These are phyloP conservation scores for Pseudomyrmex gracilis DNA, from an alignment of 1,140 invertebrate genomes.

Conservation along the genomic window DNA sequence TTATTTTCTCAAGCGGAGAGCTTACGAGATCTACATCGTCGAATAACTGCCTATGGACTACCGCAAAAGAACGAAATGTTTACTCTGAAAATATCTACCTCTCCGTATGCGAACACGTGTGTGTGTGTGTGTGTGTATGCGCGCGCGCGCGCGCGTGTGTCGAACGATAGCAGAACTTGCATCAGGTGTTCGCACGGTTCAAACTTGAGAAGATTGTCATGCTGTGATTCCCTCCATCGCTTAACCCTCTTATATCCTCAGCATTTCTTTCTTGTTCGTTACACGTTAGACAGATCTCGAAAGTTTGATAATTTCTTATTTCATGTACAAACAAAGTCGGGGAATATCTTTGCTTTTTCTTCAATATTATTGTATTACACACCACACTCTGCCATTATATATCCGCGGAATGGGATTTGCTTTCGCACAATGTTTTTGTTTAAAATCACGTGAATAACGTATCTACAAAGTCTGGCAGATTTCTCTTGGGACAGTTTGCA, in stretches of 20 bases:
- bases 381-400: too few relatives aligned
- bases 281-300: conserved; percentile 8
- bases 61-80: conserved; percentile 54
- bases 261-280: background rate
- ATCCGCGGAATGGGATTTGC: background rate
- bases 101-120: conserved; percentile 14
- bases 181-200: conserved; percentile 45
- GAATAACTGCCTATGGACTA: conserved; percentile 51
- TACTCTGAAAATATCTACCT: conserved; percentile 64
- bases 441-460: conserved; percentile 34
- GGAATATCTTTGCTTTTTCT: background rate
- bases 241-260: background rate
- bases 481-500: conserved; percentile 25
- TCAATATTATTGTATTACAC: background rate
- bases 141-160: too few relatives aligned
- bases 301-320: background rate
- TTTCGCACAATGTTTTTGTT: background rate
- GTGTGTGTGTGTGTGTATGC: background rate
- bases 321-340: background rate
- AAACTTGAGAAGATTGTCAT: conserved; percentile 23
- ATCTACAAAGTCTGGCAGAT: conserved; percentile 41
- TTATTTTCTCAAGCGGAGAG: conserved; percentile 64
- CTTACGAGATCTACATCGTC: conserved; percentile 53
- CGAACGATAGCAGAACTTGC: conserved; percentile 45
- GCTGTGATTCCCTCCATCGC: conserved; percentile 25